A percentile compares a stretch with the other conserved stretches of the same genome.
These are phyloP conservation scores for Garrulus glandarius DNA, from an alignment of 2,797 vertebrate species.

Conservation along the genomic window DNA sequence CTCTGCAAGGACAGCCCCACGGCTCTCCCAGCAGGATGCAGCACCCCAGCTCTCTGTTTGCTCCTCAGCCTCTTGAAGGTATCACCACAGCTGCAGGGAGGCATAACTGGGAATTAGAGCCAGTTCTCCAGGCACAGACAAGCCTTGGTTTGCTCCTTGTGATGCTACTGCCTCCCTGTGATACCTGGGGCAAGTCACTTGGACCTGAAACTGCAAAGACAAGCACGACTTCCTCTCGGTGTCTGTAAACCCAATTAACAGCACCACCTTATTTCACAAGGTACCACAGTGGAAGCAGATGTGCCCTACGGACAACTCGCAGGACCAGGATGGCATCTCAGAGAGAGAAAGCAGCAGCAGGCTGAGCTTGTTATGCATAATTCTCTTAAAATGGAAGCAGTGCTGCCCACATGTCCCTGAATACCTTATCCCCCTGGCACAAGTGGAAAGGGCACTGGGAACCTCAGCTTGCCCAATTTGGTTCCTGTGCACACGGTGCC, in stretches of 20 bases:
- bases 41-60: background rate
- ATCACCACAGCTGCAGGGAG: accelerated
- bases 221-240: background rate
- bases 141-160: background rate
- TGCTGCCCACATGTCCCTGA: background rate
- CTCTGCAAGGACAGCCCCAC: background rate
- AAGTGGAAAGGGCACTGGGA: background rate
- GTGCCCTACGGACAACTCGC: accelerated
- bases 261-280: background rate
- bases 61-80: background rate
- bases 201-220: background rate
- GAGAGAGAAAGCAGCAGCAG: background rate
- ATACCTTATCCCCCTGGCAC: background rate
- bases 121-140: background rate
- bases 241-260: background rate
- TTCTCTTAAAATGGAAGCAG: constrained; percentile 29
- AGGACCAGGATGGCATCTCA: background rate
- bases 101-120: background rate
- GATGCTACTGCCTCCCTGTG: background rate
- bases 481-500: background rate
- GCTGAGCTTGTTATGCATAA: background rate
- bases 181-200: background rate
- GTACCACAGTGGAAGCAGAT: accelerated
- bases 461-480: background rate
- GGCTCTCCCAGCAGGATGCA: background rate